Percentiles rank a stretch among this genome's conserved stretches.
Evolutionary conservation across 2,113 vertebrate genomes (phyloP).

Genomic region (Daphoenositta chrysoptera): DNA sequence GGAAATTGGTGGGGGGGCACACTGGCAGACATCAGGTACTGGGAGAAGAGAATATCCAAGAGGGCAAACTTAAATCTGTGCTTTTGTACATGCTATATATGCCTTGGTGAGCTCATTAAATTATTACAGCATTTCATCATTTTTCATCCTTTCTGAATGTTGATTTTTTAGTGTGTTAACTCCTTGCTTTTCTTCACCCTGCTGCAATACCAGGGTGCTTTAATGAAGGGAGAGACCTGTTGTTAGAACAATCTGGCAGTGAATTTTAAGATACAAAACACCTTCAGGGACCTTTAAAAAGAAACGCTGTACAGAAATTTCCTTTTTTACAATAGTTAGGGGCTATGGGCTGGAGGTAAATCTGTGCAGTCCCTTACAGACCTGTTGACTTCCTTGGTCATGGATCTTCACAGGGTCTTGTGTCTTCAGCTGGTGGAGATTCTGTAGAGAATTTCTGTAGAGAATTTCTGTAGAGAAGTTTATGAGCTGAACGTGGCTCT

Average conservation of each 20-base stretch:
- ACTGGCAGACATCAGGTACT: background rate
- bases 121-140: background rate
- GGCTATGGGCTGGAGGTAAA: background rate
- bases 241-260: background rate
- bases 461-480: background rate
- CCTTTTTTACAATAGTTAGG: background rate
- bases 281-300: background rate
- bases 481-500: accelerated
- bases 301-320: background rate
- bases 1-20: background rate
- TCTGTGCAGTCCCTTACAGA: background rate
- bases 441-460: background rate
- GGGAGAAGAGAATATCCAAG: background rate
- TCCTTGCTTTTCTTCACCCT: background rate
- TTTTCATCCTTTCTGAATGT: background rate
- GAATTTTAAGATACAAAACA: background rate
- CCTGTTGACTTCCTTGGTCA: background rate
- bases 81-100: background rate
- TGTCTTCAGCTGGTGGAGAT: background rate
- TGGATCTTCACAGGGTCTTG: accelerated
- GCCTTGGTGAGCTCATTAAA: background rate
- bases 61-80: background rate
- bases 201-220: background rate
- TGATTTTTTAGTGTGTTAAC: background rate
- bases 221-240: background rate